Base-by-base conservation (phyloP, 2,113 vertebrate species). In the Xenus cinereus region DNA sequence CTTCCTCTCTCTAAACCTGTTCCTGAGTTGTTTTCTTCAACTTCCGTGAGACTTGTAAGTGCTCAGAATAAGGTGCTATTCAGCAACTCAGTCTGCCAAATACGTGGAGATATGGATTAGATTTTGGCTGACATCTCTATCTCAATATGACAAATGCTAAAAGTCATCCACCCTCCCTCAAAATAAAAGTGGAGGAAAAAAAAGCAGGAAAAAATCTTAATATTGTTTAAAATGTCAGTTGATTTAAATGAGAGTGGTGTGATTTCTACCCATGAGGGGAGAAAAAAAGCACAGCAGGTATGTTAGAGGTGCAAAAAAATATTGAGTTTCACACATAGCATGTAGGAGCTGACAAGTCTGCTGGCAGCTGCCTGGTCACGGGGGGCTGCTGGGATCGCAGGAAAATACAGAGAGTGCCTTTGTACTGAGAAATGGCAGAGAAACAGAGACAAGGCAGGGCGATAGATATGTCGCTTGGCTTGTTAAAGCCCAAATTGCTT, bases 301-400 rank as follows among this genome's bases (percentile, higher is more conserved):
- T 95, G 93, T 95, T 93, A 95, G 87, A 86, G 69, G 83, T 91
- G 95, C 66, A 92, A 82, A 95, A 94, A 97, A 95, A 84, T 95
- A 96, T 90, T 95, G 95, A 96, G 87, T 97, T 97, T 97, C 95
- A 73, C 96, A 96, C 97, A 92, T 92, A 93, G 60, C 73, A 35
- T 80, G 85, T 92, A 95, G 4, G 33, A 95, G 82, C 51, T 96
- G 97, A 97, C 96, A 97, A 89, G 90, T 59, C 24, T 91, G 86
- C 90, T 96, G 97, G 92, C 97, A 96, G 90, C 82, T 96, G 81
- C 86, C 68, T 94, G 85, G 85, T 81, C 95, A 91, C 30, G 0
- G 74, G 86, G 83, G 91, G 82, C 83, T 92, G 27, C 73, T 68
- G 71, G 46, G 62, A 79, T 50, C 17, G 27, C 56, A 93, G 63